Evolutionary conservation across 2,797 vertebrate species (phyloP).

Genomic region (Lepidocolaptes lacrymiger): DNA sequence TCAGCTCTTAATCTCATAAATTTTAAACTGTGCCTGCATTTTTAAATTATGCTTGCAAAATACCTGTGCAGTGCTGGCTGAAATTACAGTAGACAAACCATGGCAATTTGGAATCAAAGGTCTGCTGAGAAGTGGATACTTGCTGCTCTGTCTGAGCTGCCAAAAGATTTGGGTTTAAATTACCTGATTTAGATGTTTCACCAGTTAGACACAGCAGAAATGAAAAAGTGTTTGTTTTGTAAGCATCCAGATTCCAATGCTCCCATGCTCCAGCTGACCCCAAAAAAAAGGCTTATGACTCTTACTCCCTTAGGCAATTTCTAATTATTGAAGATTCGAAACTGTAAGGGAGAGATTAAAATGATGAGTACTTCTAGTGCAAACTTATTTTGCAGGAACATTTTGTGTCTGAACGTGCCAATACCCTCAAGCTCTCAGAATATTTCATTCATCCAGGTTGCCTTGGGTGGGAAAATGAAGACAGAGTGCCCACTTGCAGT

Average conservation of each 20-base stretch:
- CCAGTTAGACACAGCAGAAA: slow-evolving; percentile 43
- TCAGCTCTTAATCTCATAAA: neutral
- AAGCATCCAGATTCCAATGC: neutral
- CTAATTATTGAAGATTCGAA: neutral
- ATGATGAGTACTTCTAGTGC: neutral
- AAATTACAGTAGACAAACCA: slow-evolving; percentile 48
- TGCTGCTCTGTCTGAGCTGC: slow-evolving; percentile 40
- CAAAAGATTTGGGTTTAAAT: slow-evolving; percentile 55
- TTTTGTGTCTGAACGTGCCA: neutral
- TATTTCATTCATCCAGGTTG: neutral
- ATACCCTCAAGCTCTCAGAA: neutral
- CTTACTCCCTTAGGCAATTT: neutral
- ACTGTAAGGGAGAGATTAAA: neutral
- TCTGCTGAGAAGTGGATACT: slow-evolving; percentile 26
- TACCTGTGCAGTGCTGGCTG: neutral
- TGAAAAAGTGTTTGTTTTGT: slow-evolving; percentile 51
- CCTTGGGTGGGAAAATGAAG: neutral
- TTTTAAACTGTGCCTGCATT: slow-evolving; percentile 3
- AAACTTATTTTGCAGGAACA: neutral
- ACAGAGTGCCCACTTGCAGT: neutral
- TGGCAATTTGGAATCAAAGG: slow-evolving; percentile 19
- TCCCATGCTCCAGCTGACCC: neutral
- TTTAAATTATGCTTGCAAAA: slow-evolving; percentile 9
- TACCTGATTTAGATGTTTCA: slow-evolving; percentile 41
- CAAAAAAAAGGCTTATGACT: neutral